Evolutionary conservation across 2,888 invertebrate genomes (phyloP), one percentile per base, ranked within the genome.

Genomic region (Pterobdella sp.): DNA sequence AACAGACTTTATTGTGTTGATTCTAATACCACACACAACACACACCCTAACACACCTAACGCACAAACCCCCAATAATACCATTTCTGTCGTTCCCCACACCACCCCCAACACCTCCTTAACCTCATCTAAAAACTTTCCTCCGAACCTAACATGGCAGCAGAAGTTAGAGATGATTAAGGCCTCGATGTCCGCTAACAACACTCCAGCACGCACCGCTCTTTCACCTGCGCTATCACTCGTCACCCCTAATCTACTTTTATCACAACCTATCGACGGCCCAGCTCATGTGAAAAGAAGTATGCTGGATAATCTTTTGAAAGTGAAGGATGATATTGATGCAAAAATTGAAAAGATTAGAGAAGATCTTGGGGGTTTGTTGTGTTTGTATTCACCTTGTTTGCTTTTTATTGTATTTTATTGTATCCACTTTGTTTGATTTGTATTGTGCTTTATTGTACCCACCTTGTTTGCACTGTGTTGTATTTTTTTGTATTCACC

Each of bases 261-360:
- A 26, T 26, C 60, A 26, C 60, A 56, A 26, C 26, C 63, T 2
- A 29, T 35, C 36, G 60, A 73, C 32, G 35, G 68, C 0, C 72
- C 74, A 1, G 37, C 73, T 18, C 68, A 74, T 26, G 63, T 73
- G 52, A 74, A 74, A 32, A n/a, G 60, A 18, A 73, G 69, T 35
- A 29, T 74, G 14, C 60, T 72, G 3, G 68, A 73, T 56, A 74
- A 73, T 32, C 60, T 74, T 26, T 37, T 68, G 56, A 29, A 60
- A 0, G 32, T 74, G 63, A 68, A 68, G 29, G 72, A 74, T 65
- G 74, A 73, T 29, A 67, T 74, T 29, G 60, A 73, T 3, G 63
- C 63, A 26, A 72, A 69, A 42, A 68, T 69, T 2, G 32, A 37
- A 32, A 67, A 49, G 34, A 49, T 74, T 1, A 65, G 72, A 60